These are phyloP conservation scores for Coregonus suidteri DNA, from an alignment of 2,797 vertebrate species.

Conservation along the genomic window DNA sequence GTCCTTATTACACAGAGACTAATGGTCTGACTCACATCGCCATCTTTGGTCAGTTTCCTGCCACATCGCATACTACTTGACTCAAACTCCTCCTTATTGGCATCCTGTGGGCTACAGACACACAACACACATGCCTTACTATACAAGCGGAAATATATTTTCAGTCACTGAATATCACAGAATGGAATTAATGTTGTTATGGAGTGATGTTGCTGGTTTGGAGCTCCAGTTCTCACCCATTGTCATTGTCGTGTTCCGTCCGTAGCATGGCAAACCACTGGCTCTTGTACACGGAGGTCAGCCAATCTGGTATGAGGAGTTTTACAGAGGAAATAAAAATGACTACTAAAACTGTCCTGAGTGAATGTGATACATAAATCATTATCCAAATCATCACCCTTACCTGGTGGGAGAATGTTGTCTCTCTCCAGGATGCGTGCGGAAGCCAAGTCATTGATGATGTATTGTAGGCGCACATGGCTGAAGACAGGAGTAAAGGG, in stretches of 20 bases:
- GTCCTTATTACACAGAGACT: neutral
- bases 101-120: conserved; percentile 87
- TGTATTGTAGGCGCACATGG: conserved; percentile 90
- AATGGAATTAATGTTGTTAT: neutral
- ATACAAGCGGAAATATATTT: too few relatives aligned
- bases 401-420: conserved; percentile 88
- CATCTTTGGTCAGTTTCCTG: conserved; percentile 92
- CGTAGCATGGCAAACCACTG: conserved; percentile 99
- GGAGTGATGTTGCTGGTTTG: neutral
- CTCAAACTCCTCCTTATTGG: conserved; percentile 93
- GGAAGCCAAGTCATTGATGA: conserved; percentile 94
- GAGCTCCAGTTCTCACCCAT: conserved; percentile 80
- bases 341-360: neutral
- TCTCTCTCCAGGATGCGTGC: conserved; percentile 94
- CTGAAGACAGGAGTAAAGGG: conserved; percentile 83
- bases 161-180: too few relatives aligned
- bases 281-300: conserved; percentile 90
- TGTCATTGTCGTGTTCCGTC: conserved; percentile 94
- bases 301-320: conserved; percentile 80
- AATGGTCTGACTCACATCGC: conserved; percentile 84
- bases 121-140: neutral
- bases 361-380: neutral
- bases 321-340: neutral
- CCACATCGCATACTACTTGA: conserved; percentile 94
- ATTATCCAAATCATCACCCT: conserved; percentile 20